phyloP scores from a whole-genome alignment of 1,140 invertebrate genomes.

The Apocrypta bakeri region DNA sequence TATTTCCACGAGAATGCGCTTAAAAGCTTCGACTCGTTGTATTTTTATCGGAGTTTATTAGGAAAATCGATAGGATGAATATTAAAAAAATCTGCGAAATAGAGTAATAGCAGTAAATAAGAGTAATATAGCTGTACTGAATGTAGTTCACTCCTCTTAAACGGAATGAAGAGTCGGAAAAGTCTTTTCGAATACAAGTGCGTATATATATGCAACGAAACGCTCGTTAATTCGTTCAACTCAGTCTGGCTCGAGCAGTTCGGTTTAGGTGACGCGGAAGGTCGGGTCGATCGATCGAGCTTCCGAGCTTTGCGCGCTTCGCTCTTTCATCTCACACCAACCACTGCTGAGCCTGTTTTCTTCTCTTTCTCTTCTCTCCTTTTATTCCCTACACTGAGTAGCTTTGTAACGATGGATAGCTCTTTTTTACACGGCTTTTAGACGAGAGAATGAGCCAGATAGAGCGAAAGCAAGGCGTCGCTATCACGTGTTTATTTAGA shows the following conservation, averaged over 20 bases:
- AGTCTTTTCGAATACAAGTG: too few species aligned
- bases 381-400: background rate
- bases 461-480: background rate
- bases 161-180: too few species aligned
- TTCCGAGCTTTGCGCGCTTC: background rate
- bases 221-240: background rate
- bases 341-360: background rate
- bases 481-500: background rate
- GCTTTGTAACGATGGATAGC: background rate
- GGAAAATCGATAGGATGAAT: too few species aligned
- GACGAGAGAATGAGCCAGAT: background rate
- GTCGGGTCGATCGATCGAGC: conserved; percentile 17
- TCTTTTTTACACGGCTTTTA: background rate
- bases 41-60: too few species aligned
- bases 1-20: too few species aligned
- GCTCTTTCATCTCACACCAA: background rate
- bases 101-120: too few species aligned
- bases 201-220: too few species aligned
- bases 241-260: too few species aligned
- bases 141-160: too few species aligned
- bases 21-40: too few species aligned
- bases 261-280: background rate
- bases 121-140: too few species aligned
- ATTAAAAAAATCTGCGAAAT: too few species aligned
- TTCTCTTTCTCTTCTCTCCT: background rate